Evolutionary conservation across 2,797 vertebrate genomes (phyloP).

Genomic region (Bradypodion pumilum): DNA sequence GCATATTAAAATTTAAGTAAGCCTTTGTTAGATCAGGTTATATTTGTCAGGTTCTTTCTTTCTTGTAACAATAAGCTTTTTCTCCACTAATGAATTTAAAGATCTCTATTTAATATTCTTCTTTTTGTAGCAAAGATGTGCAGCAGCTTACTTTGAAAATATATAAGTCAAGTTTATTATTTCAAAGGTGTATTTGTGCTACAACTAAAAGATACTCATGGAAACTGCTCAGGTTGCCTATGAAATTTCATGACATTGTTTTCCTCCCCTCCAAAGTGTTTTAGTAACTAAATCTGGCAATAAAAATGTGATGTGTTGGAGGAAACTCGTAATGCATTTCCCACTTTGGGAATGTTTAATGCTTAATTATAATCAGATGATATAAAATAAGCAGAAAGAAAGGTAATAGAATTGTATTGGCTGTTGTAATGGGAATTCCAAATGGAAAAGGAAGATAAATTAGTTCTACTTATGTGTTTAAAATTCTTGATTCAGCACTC

Average conservation of each 20-base stretch:
- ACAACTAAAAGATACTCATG: not conserved
- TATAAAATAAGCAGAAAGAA: slow-evolving; percentile 11
- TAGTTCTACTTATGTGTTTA: slow-evolving; percentile 21
- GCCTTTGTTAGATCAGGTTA: not conserved
- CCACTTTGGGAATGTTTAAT: slow-evolving; percentile 28
- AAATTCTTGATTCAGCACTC: slow-evolving; percentile 19
- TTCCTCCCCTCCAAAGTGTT: not conserved
- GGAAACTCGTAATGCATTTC: slow-evolving; percentile 10
- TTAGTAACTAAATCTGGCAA: slow-evolving; percentile 33
- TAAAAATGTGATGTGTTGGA: slow-evolving; percentile 35
- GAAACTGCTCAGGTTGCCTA: not conserved
- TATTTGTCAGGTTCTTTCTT: not conserved
- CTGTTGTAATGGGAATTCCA: slow-evolving; percentile 23
- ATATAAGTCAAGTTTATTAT: not conserved
- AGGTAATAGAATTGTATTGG: not conserved
- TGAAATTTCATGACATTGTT: not conserved
- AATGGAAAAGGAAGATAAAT: slow-evolving; percentile 24
- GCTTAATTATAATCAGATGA: slow-evolving; percentile 39
- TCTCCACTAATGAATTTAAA: not conserved
- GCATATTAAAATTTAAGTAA: not conserved
- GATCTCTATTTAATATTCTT: not conserved
- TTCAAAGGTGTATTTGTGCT: not conserved
- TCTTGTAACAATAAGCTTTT: not conserved
- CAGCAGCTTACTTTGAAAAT: not conserved
- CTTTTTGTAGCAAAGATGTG: not conserved